Conservation (phyloP, 2,888 invertebrate species). For the Latheticus oryzae region DNA sequence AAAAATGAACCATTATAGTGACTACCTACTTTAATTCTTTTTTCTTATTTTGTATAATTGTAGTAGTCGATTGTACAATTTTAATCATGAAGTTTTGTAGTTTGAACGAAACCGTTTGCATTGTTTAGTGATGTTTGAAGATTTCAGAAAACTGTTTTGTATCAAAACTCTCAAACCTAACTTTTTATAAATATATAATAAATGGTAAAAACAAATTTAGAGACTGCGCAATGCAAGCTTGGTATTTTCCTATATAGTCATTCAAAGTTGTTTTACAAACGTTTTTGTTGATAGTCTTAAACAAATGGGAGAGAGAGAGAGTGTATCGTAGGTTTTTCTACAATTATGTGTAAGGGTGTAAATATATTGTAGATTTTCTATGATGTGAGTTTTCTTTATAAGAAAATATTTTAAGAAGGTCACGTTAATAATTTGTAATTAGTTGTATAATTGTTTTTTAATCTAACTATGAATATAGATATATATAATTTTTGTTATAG, state of each 20-base stretch:
- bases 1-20: conserved; percentile 23
- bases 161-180: conserved; percentile 53
- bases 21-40: conserved; percentile 17
- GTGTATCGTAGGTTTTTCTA: conserved; percentile 53
- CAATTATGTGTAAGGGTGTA: conserved; percentile 48
- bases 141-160: conserved; percentile 55
- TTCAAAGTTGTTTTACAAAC: conserved; percentile 38
- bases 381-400: conserved; percentile 63
- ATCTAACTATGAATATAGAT: conserved; percentile 59
- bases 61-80: conserved; percentile 3
- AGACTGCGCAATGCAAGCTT: conserved; percentile 49
- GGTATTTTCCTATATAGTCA: conserved; percentile 49
- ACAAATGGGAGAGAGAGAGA: conserved; percentile 41
- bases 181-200: conserved; percentile 38
- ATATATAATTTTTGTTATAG: conserved; percentile 65
- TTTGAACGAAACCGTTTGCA: conserved; percentile 36
- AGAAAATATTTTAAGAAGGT: conserved; percentile 62
- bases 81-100: too few species aligned
- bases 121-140: conserved; percentile 41
- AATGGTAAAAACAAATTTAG: conserved; percentile 38
- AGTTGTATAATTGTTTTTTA: conserved; percentile 65
- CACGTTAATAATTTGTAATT: conserved; percentile 64
- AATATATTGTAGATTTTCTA: conserved; percentile 62
- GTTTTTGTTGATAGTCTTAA: conserved; percentile 42
- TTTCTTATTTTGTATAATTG: conserved; percentile 6